Evolutionary conservation across 2,888 invertebrate species (phyloP).

Genomic region (Pemphredon lugubris): DNA sequence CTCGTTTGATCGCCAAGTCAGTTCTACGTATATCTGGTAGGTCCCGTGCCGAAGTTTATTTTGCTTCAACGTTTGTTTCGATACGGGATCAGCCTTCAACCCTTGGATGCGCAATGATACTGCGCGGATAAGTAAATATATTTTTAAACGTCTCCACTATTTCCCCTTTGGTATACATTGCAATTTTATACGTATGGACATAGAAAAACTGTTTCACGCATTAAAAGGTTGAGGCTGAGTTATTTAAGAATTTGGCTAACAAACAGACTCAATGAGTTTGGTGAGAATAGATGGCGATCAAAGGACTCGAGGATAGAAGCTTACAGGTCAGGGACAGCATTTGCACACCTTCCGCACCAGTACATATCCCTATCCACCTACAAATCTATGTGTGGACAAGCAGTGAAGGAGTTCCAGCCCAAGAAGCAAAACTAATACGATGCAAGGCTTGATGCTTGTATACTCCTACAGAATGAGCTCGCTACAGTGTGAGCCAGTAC

Average conservation of each 20-base stretch:
- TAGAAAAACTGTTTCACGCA: too few species aligned
- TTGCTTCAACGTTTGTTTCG: too few species aligned
- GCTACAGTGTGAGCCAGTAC: constrained; percentile 80
- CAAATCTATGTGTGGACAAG: constrained; percentile 79
- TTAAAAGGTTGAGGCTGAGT: too few species aligned
- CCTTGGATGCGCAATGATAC: too few species aligned
- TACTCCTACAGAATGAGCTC: constrained; percentile 80
- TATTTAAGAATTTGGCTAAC: too few species aligned
- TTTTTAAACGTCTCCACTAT: too few species aligned
- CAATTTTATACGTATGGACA: too few species aligned
- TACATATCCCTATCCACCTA: constrained; percentile 79
- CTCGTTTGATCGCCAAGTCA: constrained; percentile 42
- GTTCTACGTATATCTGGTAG: not conserved
- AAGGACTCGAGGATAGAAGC: constrained; percentile 54
- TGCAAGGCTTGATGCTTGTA: constrained; percentile 81
- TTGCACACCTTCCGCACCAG: constrained; percentile 79
- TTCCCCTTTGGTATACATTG: too few species aligned
- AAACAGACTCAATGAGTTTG: too few species aligned
- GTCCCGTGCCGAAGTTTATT: too few species aligned
- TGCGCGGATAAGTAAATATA: too few species aligned
- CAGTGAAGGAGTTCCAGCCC: constrained; percentile 81
- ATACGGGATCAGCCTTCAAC: too few species aligned
- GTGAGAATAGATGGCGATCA: constrained; percentile 48
- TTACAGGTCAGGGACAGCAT: constrained; percentile 72
- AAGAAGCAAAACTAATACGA: constrained; percentile 81